These are phyloP conservation scores for Turdus rufiventris DNA, from an alignment of 2,113 vertebrate genomes.

Conservation along the genomic window DNA sequence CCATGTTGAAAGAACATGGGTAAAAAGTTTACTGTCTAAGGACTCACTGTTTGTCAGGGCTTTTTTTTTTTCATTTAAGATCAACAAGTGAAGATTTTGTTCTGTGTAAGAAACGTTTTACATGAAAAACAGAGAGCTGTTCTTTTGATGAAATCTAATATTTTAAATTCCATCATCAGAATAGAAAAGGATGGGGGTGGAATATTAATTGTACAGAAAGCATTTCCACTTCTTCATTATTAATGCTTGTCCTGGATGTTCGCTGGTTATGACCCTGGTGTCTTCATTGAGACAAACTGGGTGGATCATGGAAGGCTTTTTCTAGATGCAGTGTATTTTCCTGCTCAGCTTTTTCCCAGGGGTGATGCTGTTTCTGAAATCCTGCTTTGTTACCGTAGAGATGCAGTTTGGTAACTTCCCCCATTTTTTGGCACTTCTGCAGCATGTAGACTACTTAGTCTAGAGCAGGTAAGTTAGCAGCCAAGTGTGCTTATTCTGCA, in stretches of 20 bases:
- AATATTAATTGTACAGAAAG: background rate
- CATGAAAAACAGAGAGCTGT: background rate
- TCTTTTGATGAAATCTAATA: background rate
- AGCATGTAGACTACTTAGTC: rapidly evolving
- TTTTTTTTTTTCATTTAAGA: background rate
- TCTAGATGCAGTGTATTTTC: background rate
- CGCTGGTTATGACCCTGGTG: background rate
- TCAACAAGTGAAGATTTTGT: background rate
- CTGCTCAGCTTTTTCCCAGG: rapidly evolving
- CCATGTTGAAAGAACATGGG: background rate
- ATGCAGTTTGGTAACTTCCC: background rate
- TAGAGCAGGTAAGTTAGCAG: background rate
- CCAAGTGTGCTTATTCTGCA: rapidly evolving
- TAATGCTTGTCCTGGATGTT: background rate
- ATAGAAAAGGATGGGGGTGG: background rate
- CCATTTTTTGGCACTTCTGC: background rate
- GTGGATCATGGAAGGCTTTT: background rate
- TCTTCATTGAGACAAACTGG: background rate
- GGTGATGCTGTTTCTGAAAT: background rate
- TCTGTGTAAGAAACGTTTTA: background rate
- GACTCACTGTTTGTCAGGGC: background rate
- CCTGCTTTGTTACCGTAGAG: background rate
- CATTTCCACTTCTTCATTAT: background rate
- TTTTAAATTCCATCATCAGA: background rate
- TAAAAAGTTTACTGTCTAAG: background rate